Conservation (phyloP, 2,113 vertebrate genomes). For the Hippocampus zosterae region DNA sequence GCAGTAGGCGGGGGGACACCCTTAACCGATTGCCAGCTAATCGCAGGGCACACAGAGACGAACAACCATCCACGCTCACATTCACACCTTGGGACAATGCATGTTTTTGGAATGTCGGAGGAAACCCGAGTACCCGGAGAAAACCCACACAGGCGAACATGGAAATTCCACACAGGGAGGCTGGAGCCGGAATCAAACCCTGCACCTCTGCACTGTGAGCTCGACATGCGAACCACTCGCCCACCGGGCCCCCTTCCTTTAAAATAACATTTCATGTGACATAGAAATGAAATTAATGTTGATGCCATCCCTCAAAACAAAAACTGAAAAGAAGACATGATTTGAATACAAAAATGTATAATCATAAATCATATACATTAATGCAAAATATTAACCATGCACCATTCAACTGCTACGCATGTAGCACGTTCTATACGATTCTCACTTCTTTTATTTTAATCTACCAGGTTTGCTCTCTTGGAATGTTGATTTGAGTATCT, state of each 20-base stretch:
- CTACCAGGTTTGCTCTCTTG: constrained; percentile 83
- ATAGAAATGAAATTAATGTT: neutral
- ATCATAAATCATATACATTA: neutral
- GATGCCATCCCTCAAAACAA: neutral
- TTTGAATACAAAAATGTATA: neutral
- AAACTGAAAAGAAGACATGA: neutral
- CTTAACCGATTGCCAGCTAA: too few species aligned
- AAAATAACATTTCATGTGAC: neutral
- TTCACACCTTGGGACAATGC: too few species aligned
- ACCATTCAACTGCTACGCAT: neutral
- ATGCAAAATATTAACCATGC: neutral
- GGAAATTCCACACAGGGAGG: too few species aligned
- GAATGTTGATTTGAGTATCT: constrained; percentile 75
- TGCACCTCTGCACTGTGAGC: too few species aligned
- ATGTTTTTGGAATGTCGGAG: too few species aligned
- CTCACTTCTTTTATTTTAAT: neutral
- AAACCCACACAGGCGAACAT: too few species aligned
- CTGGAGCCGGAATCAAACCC: too few species aligned
- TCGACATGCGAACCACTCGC: too few species aligned
- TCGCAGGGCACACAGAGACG: too few species aligned
- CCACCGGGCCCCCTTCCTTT: neutral
- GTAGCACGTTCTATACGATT: neutral
- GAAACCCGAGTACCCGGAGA: too few species aligned
- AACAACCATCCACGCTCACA: too few species aligned
- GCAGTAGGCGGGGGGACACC: too few species aligned